Conservation (phyloP, 1,140 invertebrate species). For the Sipha flava region DNA sequence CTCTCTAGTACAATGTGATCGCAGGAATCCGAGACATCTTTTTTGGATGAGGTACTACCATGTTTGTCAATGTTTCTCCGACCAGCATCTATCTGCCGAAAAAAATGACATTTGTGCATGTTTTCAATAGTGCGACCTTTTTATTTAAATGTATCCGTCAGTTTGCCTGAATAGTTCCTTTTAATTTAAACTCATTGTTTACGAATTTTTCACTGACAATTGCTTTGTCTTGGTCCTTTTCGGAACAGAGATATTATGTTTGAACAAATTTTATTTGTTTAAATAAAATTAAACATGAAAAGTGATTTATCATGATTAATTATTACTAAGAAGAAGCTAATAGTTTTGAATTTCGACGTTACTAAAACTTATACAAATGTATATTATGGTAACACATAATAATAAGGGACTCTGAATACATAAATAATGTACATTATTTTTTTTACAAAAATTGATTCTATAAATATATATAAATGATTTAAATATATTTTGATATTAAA, state of each 20-base stretch:
- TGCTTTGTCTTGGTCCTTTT: background rate
- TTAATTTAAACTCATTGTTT: constrained; percentile 5
- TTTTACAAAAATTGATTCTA: too few species aligned
- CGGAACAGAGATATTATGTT: background rate
- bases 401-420: too few species aligned
- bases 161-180: background rate
- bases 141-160: constrained; percentile 18
- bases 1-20: background rate
- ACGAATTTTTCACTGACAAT: background rate
- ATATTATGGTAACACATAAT: too few species aligned
- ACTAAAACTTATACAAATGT: too few species aligned
- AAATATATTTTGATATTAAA: too few species aligned
- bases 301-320: too few species aligned
- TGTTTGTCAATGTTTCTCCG: background rate
- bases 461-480: too few species aligned
- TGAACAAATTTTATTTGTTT: too few species aligned
- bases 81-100: background rate
- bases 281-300: too few species aligned
- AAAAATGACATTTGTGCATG: background rate
- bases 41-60: background rate
- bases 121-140: background rate
- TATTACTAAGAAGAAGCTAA: too few species aligned
- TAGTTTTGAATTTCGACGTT: too few species aligned
- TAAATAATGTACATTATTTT: too few species aligned
- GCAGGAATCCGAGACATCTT: background rate